Percentiles rank a stretch among this genome's conserved stretches.
Conservation (phyloP, 2,888 invertebrate genomes). For the Drosophila ezoana region DNA sequence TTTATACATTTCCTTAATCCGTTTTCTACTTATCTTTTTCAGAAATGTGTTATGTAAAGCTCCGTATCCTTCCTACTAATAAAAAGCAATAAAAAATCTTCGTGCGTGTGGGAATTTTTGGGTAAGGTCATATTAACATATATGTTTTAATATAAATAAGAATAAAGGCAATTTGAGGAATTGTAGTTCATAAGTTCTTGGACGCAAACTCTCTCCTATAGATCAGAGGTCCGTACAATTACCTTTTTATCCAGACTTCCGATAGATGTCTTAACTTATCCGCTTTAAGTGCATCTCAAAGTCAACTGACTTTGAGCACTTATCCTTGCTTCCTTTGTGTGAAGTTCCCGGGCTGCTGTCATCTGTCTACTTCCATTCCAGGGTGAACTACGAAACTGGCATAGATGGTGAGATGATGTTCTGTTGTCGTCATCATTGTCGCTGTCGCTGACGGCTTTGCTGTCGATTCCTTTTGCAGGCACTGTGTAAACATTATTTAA, state of each 20-base stretch:
- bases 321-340: constrained; percentile 20
- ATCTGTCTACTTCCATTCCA: constrained; percentile 10
- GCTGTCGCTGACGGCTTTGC: constrained; percentile 21
- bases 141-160: not conserved
- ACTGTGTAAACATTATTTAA: constrained; percentile 62
- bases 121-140: not conserved
- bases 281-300: not conserved
- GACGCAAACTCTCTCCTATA: not conserved
- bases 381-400: constrained; percentile 24
- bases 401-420: constrained; percentile 48
- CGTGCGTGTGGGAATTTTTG: not conserved
- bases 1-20: not conserved
- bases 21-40: not conserved
- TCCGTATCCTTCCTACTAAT: not conserved
- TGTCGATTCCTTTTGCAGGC: constrained; percentile 55
- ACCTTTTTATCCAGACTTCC: not conserved
- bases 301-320: constrained; percentile 6
- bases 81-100: not conserved
- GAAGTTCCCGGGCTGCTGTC: not conserved
- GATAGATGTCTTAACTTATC: not conserved
- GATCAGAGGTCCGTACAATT: not conserved
- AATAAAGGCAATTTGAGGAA: not conserved
- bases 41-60: not conserved
- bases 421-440: constrained; percentile 23
- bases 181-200: not conserved